Conservation (phyloP, 37 sponge, comb jelly and placozoan species). For the Ianthella basta region DNA sequence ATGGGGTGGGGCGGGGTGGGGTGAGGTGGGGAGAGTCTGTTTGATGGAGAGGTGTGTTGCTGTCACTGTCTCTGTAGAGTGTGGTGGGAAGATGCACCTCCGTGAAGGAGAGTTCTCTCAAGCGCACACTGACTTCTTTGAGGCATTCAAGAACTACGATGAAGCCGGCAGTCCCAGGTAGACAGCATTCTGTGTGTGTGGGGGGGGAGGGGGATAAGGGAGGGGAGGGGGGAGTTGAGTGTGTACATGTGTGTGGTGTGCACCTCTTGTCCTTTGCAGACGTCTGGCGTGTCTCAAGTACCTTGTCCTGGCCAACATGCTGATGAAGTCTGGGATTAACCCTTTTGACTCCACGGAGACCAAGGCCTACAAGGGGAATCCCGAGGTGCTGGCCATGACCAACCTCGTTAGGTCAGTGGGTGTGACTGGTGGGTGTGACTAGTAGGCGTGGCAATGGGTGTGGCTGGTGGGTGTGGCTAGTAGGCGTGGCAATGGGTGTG, state of each 20-base stretch:
- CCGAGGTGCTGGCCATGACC: conserved; percentile 96
- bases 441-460: too few relatives aligned
- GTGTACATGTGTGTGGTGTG: too few relatives aligned
- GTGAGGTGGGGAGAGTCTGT: neutral
- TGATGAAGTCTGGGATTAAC: conserved; percentile 96
- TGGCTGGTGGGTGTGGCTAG: too few relatives aligned
- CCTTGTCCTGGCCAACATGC: conserved; percentile 96
- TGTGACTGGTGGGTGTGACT: neutral
- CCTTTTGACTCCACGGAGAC: conserved; percentile 94
- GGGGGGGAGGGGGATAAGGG: too few relatives aligned
- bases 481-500: too few relatives aligned
- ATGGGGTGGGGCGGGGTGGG: neutral
- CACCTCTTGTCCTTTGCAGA: conserved; percentile 20
- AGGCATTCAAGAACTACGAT: conserved; percentile 98
- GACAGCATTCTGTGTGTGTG: too few relatives aligned
- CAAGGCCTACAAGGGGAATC: conserved; percentile 93
- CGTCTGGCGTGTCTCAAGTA: conserved; percentile 95
- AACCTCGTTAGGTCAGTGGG: conserved; percentile 82
- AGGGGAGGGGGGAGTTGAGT: too few relatives aligned
- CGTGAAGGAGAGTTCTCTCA: conserved; percentile 90
- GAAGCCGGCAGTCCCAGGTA: conserved; percentile 92
- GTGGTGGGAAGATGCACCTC: conserved; percentile 99
- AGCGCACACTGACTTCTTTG: conserved; percentile 99
- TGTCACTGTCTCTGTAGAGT: conserved; percentile 65
- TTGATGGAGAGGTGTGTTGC: neutral